phyloP scores from a whole-genome alignment of 1,140 invertebrate species.

The Helicoverpa zea region DNA sequence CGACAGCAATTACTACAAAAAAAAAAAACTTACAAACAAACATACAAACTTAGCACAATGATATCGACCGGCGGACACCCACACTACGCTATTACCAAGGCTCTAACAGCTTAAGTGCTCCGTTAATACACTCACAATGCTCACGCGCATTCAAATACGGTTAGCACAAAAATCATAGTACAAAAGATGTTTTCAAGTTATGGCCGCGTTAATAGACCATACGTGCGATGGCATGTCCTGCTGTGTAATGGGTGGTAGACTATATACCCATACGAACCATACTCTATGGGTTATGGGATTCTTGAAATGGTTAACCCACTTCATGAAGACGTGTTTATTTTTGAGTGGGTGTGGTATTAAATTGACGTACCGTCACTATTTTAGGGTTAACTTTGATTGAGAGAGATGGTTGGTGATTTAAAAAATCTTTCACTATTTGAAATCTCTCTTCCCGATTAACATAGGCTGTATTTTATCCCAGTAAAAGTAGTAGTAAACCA shows the following conservation, averaged over 20 bases:
- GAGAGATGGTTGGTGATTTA: too few relatives aligned
- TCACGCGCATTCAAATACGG: slow-evolving; percentile 54
- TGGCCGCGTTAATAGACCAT: slow-evolving; percentile 63
- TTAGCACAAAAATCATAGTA: slow-evolving; percentile 64
- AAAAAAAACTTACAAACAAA: background rate
- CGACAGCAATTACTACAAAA: background rate
- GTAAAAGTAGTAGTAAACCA: too few relatives aligned
- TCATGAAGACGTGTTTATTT: background rate
- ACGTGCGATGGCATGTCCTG: slow-evolving; percentile 54
- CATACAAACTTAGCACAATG: slow-evolving; percentile 24
- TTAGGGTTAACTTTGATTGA: background rate
- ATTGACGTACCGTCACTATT: background rate
- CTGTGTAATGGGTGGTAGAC: slow-evolving; percentile 50
- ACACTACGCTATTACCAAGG: slow-evolving; percentile 54
- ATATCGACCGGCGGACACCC: slow-evolving; percentile 53
- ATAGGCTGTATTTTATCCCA: too few relatives aligned
- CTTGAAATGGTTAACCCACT: background rate
- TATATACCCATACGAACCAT: background rate
- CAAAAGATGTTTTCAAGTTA: slow-evolving; percentile 66
- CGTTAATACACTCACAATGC: slow-evolving; percentile 65
- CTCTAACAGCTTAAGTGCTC: slow-evolving; percentile 73
- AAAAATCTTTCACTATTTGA: too few relatives aligned
- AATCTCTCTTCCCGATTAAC: too few relatives aligned
- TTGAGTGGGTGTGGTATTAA: background rate
- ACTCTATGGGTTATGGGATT: background rate